A percentile compares a stretch with the other conserved stretches of the same genome.
Conservation (phyloP, 2,113 vertebrate genomes). For the Puffinus mauretanicus region DNA sequence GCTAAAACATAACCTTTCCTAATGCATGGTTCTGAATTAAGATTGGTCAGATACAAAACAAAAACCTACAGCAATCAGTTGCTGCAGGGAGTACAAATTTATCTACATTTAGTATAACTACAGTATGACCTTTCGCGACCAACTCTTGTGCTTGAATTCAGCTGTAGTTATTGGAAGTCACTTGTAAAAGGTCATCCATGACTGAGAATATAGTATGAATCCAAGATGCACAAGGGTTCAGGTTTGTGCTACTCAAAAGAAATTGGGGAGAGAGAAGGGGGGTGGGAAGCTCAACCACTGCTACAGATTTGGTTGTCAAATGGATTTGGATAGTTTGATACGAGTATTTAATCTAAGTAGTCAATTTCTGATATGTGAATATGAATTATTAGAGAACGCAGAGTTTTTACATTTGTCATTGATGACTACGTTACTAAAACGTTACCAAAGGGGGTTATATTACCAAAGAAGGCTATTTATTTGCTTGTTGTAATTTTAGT, state of each 20-base stretch:
- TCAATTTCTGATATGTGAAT: not conserved
- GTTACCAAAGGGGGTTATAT: not conserved
- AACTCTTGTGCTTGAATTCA: conserved; percentile 65
- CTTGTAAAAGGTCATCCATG: conserved; percentile 75
- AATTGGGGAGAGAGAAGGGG: not conserved
- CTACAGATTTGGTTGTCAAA: not conserved
- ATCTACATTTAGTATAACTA: conserved; percentile 59
- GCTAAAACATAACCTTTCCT: conserved; percentile 34
- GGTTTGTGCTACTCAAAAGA: not conserved
- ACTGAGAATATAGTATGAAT: conserved; percentile 45
- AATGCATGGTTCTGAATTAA: conserved; percentile 54
- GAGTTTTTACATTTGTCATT: not conserved
- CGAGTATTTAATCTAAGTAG: not conserved
- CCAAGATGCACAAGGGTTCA: conserved; percentile 17
- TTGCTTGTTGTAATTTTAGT: not conserved
- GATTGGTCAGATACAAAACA: conserved; percentile 40
- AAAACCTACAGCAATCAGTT: conserved; percentile 35
- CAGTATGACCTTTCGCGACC: conserved; percentile 65
- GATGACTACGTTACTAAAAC: not conserved
- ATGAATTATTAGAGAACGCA: not conserved
- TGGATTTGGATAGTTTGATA: not conserved
- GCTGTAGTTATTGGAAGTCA: conserved; percentile 70
- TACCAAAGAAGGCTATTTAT: not conserved
- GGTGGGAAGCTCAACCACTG: not conserved
- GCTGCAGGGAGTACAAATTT: conserved; percentile 61